phyloP scores from a whole-genome alignment of 2,113 vertebrate genomes.

The Toxotes jaculatrix region DNA sequence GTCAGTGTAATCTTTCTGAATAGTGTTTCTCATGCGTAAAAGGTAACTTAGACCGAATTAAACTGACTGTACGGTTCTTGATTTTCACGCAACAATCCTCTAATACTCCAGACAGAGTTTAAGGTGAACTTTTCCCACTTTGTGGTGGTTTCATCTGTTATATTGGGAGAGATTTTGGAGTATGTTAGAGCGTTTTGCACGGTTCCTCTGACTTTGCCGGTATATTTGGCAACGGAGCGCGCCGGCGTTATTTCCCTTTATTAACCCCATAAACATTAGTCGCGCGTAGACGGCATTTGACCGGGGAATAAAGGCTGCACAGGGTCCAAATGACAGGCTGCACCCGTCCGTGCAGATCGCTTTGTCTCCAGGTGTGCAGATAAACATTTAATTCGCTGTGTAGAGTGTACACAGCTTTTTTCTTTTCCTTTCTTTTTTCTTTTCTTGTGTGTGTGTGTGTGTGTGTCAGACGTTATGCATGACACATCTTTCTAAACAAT shows the following conservation, averaged over 20 bases:
- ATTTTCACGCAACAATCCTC: neutral
- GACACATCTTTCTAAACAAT: neutral
- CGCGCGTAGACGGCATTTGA: neutral
- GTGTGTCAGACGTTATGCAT: too few relatives aligned
- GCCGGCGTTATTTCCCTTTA: slow-evolving; percentile 3
- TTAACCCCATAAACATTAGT: neutral
- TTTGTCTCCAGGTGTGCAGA: neutral
- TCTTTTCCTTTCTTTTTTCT: neutral
- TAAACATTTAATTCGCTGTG: neutral
- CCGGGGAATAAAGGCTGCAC: neutral
- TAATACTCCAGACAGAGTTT: neutral
- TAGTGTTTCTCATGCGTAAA: neutral
- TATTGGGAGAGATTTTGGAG: neutral
- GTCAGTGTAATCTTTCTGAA: neutral
- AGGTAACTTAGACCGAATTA: neutral
- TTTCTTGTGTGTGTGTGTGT: too few relatives aligned
- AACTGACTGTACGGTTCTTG: neutral
- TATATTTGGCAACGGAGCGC: slow-evolving; percentile 12
- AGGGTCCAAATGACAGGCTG: neutral
- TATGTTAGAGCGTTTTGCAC: neutral
- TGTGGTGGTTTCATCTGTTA: neutral
- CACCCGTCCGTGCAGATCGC: neutral
- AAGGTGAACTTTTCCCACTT: neutral
- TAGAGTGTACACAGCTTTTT: neutral
- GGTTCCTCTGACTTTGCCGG: neutral